phyloP scores from a whole-genome alignment of 2,888 invertebrate species.

The Anthophora plumipes region DNA sequence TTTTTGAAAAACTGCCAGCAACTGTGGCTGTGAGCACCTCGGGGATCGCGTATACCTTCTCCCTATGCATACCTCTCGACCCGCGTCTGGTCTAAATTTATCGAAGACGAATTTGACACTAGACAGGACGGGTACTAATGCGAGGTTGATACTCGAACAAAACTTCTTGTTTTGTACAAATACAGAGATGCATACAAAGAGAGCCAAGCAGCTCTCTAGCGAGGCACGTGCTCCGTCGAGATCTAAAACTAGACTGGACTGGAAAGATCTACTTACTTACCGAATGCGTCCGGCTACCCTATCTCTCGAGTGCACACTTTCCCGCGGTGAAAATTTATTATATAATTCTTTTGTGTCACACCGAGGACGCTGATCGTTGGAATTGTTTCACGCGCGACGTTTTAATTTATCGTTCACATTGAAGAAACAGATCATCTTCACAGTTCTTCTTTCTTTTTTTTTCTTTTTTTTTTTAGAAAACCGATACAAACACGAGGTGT shows the following conservation, averaged over 20 bases:
- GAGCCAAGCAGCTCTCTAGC: slow-evolving; percentile 27
- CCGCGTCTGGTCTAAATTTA: slow-evolving; percentile 80
- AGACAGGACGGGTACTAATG: slow-evolving; percentile 75
- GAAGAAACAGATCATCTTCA: slow-evolving; percentile 13
- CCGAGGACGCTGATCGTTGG: not conserved
- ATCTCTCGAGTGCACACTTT: slow-evolving; percentile 17
- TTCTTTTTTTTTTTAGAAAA: slow-evolving; percentile 88
- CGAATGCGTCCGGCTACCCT: slow-evolving; percentile 17
- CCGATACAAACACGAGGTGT: slow-evolving; percentile 95
- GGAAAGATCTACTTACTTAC: slow-evolving; percentile 48
- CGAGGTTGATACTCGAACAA: slow-evolving; percentile 76
- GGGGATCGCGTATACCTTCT: slow-evolving; percentile 51
- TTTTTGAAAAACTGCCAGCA: slow-evolving; percentile 81
- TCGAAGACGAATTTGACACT: slow-evolving; percentile 82
- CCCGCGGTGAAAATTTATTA: slow-evolving; percentile 23
- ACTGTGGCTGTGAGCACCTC: slow-evolving; percentile 45
- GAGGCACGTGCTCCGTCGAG: slow-evolving; percentile 48
- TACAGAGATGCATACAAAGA: slow-evolving; percentile 42
- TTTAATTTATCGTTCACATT: slow-evolving; percentile 3
- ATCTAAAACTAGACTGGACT: slow-evolving; percentile 62
- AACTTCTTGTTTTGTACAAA: slow-evolving; percentile 66
- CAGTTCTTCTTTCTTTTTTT: not conserved
- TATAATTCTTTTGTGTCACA: slow-evolving; percentile 2
- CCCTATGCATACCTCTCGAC: slow-evolving; percentile 68
- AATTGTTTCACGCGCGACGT: not conserved